Base-by-base conservation (phyloP, 2,888 invertebrate genomes). In the Habrosyne pyritoides region DNA sequence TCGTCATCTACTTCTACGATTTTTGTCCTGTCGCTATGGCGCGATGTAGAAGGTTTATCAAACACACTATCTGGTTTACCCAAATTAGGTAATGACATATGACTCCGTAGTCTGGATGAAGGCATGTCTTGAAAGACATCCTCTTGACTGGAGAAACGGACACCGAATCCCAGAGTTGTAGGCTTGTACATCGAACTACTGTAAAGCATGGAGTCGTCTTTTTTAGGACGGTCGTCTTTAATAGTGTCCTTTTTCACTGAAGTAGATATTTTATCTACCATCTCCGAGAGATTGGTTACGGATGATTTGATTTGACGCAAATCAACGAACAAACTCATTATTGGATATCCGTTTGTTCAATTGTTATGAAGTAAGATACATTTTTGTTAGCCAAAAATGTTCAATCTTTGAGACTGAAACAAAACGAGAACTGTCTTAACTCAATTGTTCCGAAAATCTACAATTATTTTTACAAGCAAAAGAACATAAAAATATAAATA, bases 321-420 rank as follows among this genome's bases (percentile, higher is more conserved):
- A 77, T 92, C 91, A 63, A 92, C 91, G 72, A 91, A 92, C 77
- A 92, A 84, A 79, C 92, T 92, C 92, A 92, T 92, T n/a, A 18
- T 50, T 28, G 28, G 50, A 28, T 18, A 10, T 10, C 10, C 10
- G 18, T 50, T 14, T 33, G 18, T 24, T 26, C 7, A 24, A 21
- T 28, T 21, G 10, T 50, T 8, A 28, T 21, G 10, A 10, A 50
- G 10, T 30, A 30, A 21, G 18, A 50, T 3, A 50, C 50, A 50
- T 50, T 28, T 50, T 50, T 21, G n/a, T 18, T 18, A 10, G 10
- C 10, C 28, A 21, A 21, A 18, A 28, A 30, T 10, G 26, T 26
- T 14, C 7, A 2, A 12, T 26, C 8, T 30, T 42, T 18, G 26
- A 46, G 47, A 42, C 66, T 66, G 66, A n/a, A 64, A 66, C 56